Base-by-base conservation (phyloP, 2,113 vertebrate genomes). In the Craseonycteris thonglongyai region DNA sequence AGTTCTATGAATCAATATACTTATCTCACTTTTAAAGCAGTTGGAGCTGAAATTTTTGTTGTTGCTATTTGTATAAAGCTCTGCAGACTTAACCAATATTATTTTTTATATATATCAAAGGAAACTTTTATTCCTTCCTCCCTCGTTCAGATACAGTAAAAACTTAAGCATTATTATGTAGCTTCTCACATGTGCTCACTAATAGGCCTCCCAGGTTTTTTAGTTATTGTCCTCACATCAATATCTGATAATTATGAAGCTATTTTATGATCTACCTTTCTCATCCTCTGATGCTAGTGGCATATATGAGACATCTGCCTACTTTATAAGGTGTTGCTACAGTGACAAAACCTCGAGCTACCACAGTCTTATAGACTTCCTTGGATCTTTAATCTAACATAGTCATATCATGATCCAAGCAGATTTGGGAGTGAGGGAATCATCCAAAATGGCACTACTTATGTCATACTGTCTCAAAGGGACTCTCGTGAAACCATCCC, bases 381-480 rank as follows among this genome's bases (percentile, higher is more conserved):
- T 54, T 40, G 30, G 4, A 40, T n/a, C 8, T 51, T 54, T 11
- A 49, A 63, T 13, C 16, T 91, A 4, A 69, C 22, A 21, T 38
- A 58, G 4, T 56, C 1, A 2, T 22, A 19, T 26, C 35, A 76
- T 19, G 6, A 54, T 14, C 35, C 61, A 71, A 54, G 11, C 45
- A 61, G 22, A 33, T 58, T 51, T 65, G 5, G 11, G n/a, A 7
- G 6, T 4, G 5, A 59, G 5, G 3, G 14, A 3, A 6, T 28
- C 30, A 33, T 26, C 26, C 6, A 28, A 16, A 33, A 58, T 7
- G 7, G 2, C 15, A 49, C 19, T 19, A 79, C 26, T 13, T 16
- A 1, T 68, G 2, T 11, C 5, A 14, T 26, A 1, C 1, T 11
- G 2, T 30, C 35, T 28, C 30, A 8, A 4, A 3, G 38, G 58